Evolutionary conservation across 2,888 invertebrate species (phyloP).

Genomic region (Anodontia alba): DNA sequence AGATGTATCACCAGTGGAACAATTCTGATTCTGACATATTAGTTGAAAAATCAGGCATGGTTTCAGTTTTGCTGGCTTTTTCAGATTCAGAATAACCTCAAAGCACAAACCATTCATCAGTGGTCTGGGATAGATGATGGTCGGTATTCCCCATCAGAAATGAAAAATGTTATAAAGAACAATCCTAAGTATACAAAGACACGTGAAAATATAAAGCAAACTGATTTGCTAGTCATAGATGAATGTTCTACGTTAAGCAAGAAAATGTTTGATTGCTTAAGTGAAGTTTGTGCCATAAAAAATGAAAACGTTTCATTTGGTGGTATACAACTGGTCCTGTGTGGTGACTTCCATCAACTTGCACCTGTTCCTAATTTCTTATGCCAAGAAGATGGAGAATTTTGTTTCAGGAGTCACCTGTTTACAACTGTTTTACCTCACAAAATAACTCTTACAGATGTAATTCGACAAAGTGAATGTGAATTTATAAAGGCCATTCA

Average conservation of each 20-base stretch:
- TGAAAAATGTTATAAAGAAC: slow-evolving; percentile 23
- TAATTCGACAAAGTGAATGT: slow-evolving; percentile 22
- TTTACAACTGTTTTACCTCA: slow-evolving; percentile 25
- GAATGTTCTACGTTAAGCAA: slow-evolving; percentile 48
- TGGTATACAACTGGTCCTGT: slow-evolving; percentile 26
- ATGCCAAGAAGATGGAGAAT: slow-evolving; percentile 35
- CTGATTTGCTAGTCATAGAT: slow-evolving; percentile 42
- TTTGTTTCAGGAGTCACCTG: slow-evolving; percentile 22
- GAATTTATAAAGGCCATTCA: slow-evolving; percentile 9
- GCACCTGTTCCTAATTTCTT: slow-evolving; percentile 31
- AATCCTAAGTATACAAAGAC: slow-evolving; percentile 30
- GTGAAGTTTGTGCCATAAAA: slow-evolving; percentile 35
- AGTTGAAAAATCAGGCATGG: neutral
- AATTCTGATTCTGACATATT: neutral
- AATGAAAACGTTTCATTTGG: slow-evolving; percentile 25
- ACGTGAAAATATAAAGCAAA: slow-evolving; percentile 21
- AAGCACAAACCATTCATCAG: slow-evolving; percentile 38
- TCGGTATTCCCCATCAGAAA: slow-evolving; percentile 30
- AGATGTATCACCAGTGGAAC: neutral
- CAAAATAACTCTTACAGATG: slow-evolving; percentile 12
- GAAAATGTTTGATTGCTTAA: slow-evolving; percentile 20
- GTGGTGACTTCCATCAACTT: slow-evolving; percentile 40
- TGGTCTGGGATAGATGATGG: slow-evolving; percentile 50
- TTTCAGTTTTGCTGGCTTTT: neutral
- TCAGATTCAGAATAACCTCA: slow-evolving; percentile 13